Percentiles rank a stretch among this genome's conserved stretches.
phyloP scores from a whole-genome alignment of 2,113 vertebrate genomes.

The Irena cyanogastra region DNA sequence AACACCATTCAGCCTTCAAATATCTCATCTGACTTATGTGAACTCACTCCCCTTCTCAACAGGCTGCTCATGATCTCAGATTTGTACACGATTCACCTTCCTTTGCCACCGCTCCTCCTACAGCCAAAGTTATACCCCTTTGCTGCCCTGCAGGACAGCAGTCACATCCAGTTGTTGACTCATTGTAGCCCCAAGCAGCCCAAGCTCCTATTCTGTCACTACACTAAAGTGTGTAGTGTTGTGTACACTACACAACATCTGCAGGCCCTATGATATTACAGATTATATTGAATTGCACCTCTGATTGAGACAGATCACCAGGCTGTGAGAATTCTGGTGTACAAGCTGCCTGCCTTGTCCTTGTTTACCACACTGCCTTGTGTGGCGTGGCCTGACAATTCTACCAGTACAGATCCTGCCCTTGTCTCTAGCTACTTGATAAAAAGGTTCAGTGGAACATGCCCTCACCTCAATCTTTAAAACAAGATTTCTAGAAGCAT shows the following conservation, averaged over 20 bases:
- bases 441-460: neutral
- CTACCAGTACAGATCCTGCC: neutral
- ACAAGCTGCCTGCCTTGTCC: neutral
- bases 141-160: neutral
- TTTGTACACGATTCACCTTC: neutral
- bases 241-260: too few relatives aligned
- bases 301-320: neutral
- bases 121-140: neutral
- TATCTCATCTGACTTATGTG: neutral
- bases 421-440: neutral
- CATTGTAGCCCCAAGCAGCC: neutral
- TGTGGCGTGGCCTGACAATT: fast-evolving
- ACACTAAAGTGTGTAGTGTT: fast-evolving
- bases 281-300: neutral
- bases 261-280: neutral
- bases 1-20: neutral
- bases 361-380: neutral
- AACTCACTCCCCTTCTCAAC: neutral
- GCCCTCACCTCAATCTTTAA: neutral
- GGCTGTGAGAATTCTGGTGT: neutral
- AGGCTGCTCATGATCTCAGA: neutral
- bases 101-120: neutral
- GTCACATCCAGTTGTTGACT: neutral
- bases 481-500: neutral
- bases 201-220: neutral